Base-by-base conservation (phyloP, 2,797 vertebrate genomes). In the Sebastes kiyomatsui region DNA sequence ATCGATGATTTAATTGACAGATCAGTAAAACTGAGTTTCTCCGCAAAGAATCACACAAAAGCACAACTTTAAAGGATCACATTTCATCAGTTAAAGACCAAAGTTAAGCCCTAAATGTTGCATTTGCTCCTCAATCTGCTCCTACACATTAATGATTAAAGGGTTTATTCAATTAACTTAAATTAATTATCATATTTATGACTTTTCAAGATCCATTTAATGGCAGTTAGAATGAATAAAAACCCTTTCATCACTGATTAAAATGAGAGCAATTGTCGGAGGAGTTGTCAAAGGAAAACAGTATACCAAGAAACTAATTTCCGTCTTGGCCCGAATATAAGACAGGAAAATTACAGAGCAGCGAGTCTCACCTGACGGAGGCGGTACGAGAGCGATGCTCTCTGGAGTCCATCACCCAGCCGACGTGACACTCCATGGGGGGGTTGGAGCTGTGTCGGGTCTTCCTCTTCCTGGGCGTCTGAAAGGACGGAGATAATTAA, bases 361-460 rank as follows among this genome's bases (percentile, higher is more conserved):
- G 65, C 0, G 23, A 6, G 35, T 13, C 91, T 89, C 88, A 99
- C 98, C 98, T 99, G 93, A 99, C 97, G 0, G 99, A 99, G 71
- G 98, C 97, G 0, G 98, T 99, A 27, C 98, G 95, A 22, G 98
- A 98, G 58, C 98, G 96, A 87, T 99, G 99, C 86, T 99, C 99
- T 60, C 99, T 95, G 14, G 99, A 99, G 91, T 99, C 99, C 99
- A 99, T 99, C 88, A 99, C 98, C 99, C 99, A 99, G 87, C 99
- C 99, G 4, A 99, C 98, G 0, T 99, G 99, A 86, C 97, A 98
- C 94, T 99, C 99, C 97, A 99, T 95, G 0, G 99, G 99, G 0
- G 99, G 99, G 89, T 99, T 99, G 0, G 99, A 99, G 93, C 99
- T 99, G 95, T 99, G 99, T 49, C 99, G 95, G 1, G 99, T 99